These are phyloP conservation scores for Lepidochrysops patricia DNA, from an alignment of 2,888 invertebrate genomes.

Conservation along the genomic window DNA sequence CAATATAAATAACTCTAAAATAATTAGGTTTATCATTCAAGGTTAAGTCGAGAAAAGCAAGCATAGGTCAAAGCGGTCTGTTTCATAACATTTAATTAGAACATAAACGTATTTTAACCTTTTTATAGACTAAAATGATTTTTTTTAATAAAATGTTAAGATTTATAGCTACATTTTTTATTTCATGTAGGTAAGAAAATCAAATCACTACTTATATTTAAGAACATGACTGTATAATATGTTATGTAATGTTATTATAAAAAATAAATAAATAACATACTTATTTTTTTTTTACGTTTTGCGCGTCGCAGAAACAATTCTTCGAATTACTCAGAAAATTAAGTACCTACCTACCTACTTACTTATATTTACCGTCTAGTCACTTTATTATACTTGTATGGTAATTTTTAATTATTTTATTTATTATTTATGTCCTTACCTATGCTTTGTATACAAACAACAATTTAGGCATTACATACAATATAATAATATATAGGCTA, in stretches of 20 bases:
- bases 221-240: not conserved
- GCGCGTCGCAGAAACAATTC: not conserved
- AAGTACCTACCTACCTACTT: no score
- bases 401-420: not conserved
- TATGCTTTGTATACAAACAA: no score
- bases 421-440: not conserved
- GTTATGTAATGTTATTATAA: not conserved
- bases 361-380: no score
- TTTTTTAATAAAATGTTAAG: no score
- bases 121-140: no score
- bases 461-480: no score
- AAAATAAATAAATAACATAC: no score
- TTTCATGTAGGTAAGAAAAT: no score
- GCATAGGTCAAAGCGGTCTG: not conserved
- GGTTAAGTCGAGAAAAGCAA: not conserved
- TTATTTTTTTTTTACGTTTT: not conserved
- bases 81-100: not conserved
- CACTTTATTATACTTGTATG: no score
- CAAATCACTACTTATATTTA: no score
- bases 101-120: not conserved
- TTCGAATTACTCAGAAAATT: not conserved
- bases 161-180: no score
- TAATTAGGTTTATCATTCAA: not conserved
- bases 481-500: not conserved
- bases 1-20: not conserved